Evolutionary conservation across 2,797 vertebrate species (phyloP), one percentile per base, ranked within the genome.

Genomic region (Crocodylus rhombifer): DNA sequence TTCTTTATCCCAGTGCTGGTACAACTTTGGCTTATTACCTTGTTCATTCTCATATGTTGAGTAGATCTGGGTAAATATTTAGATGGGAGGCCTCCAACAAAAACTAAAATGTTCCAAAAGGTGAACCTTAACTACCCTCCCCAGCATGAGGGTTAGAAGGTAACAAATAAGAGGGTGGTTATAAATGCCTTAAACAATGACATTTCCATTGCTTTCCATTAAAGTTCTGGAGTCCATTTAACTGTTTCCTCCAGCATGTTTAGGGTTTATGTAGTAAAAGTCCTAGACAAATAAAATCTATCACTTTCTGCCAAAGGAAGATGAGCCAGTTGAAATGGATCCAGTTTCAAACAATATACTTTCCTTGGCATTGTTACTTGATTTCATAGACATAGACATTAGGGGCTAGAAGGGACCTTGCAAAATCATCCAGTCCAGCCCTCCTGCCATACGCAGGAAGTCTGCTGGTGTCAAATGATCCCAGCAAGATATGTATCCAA

Each of bases 281-380:
- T 87, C 92, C 62, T 92, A 91, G 89, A 30, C 64, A 96, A 93
- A 92, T 87, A 64, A 94, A 92, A 91, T 20, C 64, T 81, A 88
- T 92, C 1, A 87, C 42, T 88, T 94, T 60, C 63, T 77, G 80
- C 28, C 60, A 79, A 90, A 88, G 91, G 76, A 92, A 88, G 18
- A 82, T 36, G 84, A 95, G 60, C 78, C 92, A 93, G 78, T 89
- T 42, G 76, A 94, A 96, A 69, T 80, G 7, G 90, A 58, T 86
- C 28, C 36, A 89, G n/a, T 81, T 91, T 89, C 83, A 90, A 95
- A 94, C 18, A 76, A 90, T 56, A 80, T 84, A 95, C 89, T 95
- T 95, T 84, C 82, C 89, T 77, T 94, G 86, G 80, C 94, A 36
- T 90, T 86, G 77, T 87, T 95, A 62, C 85, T 95, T 91, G 60